Percentiles rank a stretch among this genome's conserved stretches.
phyloP scores from a whole-genome alignment of 2,888 invertebrate genomes.

The Drosophila melanocephala region DNA sequence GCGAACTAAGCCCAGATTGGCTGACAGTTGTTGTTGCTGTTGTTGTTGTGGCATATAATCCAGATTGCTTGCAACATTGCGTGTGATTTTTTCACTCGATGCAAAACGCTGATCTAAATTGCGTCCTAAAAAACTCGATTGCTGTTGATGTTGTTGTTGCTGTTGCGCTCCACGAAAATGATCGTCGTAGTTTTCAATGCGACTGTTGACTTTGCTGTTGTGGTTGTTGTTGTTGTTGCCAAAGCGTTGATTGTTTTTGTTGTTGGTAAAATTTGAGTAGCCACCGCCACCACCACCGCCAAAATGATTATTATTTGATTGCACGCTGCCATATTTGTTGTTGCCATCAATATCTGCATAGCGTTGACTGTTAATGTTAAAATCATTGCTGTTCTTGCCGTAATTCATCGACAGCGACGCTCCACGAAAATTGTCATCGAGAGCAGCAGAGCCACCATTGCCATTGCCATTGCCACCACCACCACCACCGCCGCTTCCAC shows the following conservation, averaged over 20 bases:
- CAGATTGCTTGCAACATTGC: conserved; percentile 7
- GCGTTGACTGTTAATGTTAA: conserved; percentile 35
- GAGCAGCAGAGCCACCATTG: conserved; percentile 11
- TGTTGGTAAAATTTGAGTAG: conserved; percentile 22
- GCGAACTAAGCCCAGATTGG: conserved; percentile 20
- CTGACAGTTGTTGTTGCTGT: conserved; percentile 12
- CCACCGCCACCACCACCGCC: neutral
- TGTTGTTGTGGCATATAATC: conserved; percentile 6
- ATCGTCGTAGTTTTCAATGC: conserved; percentile 31
- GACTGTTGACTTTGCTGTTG: conserved; percentile 3
- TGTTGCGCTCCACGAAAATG: conserved; percentile 26
- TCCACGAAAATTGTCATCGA: conserved; percentile 43
- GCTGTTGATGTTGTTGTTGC: conserved; percentile 11
- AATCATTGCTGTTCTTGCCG: conserved; percentile 11
- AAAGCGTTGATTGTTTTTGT: conserved; percentile 32
- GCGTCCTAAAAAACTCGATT: conserved; percentile 29
- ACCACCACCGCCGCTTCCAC: conserved; percentile 6
- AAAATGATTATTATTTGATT: conserved; percentile 31
- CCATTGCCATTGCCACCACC: conserved; percentile 4
- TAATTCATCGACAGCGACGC: conserved; percentile 37
- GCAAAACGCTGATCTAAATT: conserved; percentile 36
- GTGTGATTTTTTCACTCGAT: conserved; percentile 6
- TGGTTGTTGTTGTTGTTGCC: conserved; percentile 3
- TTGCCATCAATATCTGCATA: conserved; percentile 31
- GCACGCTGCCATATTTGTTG: conserved; percentile 38